Conservation (phyloP, 1,140 invertebrate species). For the Leptinotarsa undecemlineata region DNA sequence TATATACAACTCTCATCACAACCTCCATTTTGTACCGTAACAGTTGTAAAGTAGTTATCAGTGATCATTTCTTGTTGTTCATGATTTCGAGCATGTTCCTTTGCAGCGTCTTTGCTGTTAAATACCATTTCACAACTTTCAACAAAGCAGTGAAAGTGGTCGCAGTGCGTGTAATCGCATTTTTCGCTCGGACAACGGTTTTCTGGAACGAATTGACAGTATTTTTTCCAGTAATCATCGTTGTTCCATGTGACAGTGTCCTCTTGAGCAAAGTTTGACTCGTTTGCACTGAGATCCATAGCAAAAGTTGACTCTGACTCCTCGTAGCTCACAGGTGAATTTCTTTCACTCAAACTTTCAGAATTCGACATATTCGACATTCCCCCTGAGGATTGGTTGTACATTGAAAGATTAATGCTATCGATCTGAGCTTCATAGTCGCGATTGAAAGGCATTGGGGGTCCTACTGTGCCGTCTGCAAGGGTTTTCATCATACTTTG, state of each 20-base stretch:
- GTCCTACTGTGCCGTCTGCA: slow-evolving; percentile 42
- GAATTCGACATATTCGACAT: slow-evolving; percentile 48
- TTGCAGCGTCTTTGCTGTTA: slow-evolving; percentile 75
- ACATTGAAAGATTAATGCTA: slow-evolving; percentile 45
- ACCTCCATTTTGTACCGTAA: slow-evolving; percentile 64
- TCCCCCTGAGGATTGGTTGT: slow-evolving; percentile 40
- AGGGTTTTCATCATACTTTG: slow-evolving; percentile 56
- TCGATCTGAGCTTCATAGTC: slow-evolving; percentile 50
- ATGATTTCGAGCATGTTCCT: slow-evolving; percentile 84
- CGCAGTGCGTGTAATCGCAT: slow-evolving; percentile 71
- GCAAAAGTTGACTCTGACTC: slow-evolving; percentile 49
- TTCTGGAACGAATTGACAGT: slow-evolving; percentile 61
- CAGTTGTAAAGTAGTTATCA: slow-evolving; percentile 74
- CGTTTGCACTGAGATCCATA: slow-evolving; percentile 54
- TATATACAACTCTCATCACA: slow-evolving; percentile 75
- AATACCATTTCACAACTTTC: slow-evolving; percentile 71
- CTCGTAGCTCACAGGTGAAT: slow-evolving; percentile 53
- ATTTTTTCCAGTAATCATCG: slow-evolving; percentile 67
- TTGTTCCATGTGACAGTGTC: slow-evolving; percentile 46
- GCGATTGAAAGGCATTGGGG: slow-evolving; percentile 39
- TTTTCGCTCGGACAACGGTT: slow-evolving; percentile 62
- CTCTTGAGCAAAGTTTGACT: slow-evolving; percentile 44
- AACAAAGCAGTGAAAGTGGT: slow-evolving; percentile 79
- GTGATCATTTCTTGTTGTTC: slow-evolving; percentile 85
- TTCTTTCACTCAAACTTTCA: slow-evolving; percentile 52